These are phyloP conservation scores for Pogona vitticeps DNA, from an alignment of 2,113 vertebrate genomes.

Conservation along the genomic window DNA sequence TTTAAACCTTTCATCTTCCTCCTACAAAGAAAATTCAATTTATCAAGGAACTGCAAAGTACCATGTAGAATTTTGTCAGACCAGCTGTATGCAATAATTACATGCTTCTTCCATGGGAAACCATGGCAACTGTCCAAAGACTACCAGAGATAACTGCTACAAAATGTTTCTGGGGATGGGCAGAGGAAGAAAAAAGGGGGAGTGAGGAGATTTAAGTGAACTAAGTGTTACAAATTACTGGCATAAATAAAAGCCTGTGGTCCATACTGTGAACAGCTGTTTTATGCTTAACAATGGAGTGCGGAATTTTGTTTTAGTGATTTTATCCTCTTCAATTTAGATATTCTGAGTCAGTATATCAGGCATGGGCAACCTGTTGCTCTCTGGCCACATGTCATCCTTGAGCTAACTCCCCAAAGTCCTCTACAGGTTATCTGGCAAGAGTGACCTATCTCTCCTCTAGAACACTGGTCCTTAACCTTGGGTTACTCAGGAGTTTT, in stretches of 20 bases:
- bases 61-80: conserved; percentile 69
- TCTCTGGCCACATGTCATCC: not conserved
- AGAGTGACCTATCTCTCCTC: not conserved
- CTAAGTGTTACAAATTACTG: conserved; percentile 47
- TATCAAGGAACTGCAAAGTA: conserved; percentile 63
- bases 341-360: not conserved
- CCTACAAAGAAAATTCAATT: conserved; percentile 57
- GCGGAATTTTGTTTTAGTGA: not conserved
- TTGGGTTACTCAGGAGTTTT: no score
- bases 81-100: conserved; percentile 68
- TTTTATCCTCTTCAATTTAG: not conserved
- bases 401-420: not conserved
- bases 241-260: conserved; percentile 48
- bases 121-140: conserved; percentile 70
- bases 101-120: conserved; percentile 67
- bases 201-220: conserved; percentile 37
- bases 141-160: conserved; percentile 51
- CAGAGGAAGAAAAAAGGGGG: conserved; percentile 45
- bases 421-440: not conserved
- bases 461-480: no score
- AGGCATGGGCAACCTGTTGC: not conserved
- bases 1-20: conserved; percentile 51
- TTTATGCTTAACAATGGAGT: conserved; percentile 62
- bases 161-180: conserved; percentile 39
- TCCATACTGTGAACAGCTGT: conserved; percentile 43